Base-by-base conservation (phyloP, 2,797 vertebrate species). In the Agapornis canus region DNA sequence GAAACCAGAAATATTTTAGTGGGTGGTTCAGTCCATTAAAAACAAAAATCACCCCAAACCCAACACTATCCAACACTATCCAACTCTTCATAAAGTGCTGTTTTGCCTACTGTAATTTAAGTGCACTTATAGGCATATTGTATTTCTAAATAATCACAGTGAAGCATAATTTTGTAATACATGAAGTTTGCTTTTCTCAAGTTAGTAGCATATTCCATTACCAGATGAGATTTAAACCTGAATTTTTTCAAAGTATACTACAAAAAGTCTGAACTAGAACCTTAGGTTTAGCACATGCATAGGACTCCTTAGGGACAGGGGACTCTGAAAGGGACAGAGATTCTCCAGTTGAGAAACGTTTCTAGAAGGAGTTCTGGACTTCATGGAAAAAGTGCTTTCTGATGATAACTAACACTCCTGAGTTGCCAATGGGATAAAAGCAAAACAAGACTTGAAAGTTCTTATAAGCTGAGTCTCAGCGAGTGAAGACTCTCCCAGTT, bases 1-100 rank as follows among this genome's bases (percentile, higher is more conserved):
- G 94, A 95, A 94, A 94, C 76, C 57, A 95, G 92, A 91, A 96
- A 89, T 92, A 89, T 94, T 96, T 94, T 61, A 93, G 86, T 69
- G 82, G 86, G 90, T 94, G 89, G 86, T 81, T 71, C 72, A 93
- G 93, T 91, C 93, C 90, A 95, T 95, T 95, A 95, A 94, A 93
- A 95, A 95, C 89, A 92, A 96, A 96, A 96, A 94, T 94, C 89
- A 88, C 69, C 79, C 76, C 10, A 94, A 96, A 65, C 65, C 79
- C 18, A 73, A 35, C 35, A 35, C 35, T 73, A 88, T 76, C 79
- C 18, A 73, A 35, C 35, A 35, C 35, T 73, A 88, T 76, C 85
- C 65, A 90, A 79, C 66, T 92, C 85, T 83, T 94, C 86, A 68
- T 54, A 82, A 86, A 92, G 69, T 51, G 61, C 26, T 91, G 39